Conservation (phyloP, 2,797 vertebrate genomes). For the Hydrolagus colliei region DNA sequence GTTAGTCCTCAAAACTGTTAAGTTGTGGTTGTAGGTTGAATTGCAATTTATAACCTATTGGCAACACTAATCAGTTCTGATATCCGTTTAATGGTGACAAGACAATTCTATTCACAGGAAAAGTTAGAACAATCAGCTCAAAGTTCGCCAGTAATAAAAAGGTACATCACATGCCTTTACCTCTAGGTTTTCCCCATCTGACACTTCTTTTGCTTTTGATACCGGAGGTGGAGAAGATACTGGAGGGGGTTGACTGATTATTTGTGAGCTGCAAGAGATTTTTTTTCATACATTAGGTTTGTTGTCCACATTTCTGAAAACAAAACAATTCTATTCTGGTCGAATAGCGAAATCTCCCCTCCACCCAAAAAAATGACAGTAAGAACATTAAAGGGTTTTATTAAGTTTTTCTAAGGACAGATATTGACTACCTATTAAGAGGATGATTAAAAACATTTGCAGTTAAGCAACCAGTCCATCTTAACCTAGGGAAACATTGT, state of each 20-base stretch:
- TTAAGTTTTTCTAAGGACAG: too few species aligned
- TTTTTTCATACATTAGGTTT: too few species aligned
- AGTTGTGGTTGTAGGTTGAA: neutral
- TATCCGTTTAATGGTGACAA: neutral
- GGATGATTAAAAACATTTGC: too few species aligned
- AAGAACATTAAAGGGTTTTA: too few species aligned
- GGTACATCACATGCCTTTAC: constrained; percentile 48
- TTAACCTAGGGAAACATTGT: too few species aligned
- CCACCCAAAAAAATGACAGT: too few species aligned
- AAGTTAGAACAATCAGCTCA: neutral
- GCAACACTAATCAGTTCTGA: neutral
- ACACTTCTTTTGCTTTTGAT: constrained; percentile 76
- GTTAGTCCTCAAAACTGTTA: neutral
- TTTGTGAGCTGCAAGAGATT: constrained; percentile 70
- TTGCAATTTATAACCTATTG: neutral
- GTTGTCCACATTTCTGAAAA: too few species aligned
- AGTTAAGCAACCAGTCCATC: too few species aligned
- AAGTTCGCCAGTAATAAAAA: neutral
- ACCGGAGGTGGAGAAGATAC: constrained; percentile 54
- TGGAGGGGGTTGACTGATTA: constrained; percentile 58
- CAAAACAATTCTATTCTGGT: too few species aligned
- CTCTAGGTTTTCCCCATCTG: constrained; percentile 81
- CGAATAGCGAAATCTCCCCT: too few species aligned
- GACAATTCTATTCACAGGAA: neutral
- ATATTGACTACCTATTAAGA: too few species aligned